A percentile compares a stretch with the other conserved stretches of the same genome.
Conservation (phyloP, 2,888 invertebrate genomes). For the Octonoba sinensis region DNA sequence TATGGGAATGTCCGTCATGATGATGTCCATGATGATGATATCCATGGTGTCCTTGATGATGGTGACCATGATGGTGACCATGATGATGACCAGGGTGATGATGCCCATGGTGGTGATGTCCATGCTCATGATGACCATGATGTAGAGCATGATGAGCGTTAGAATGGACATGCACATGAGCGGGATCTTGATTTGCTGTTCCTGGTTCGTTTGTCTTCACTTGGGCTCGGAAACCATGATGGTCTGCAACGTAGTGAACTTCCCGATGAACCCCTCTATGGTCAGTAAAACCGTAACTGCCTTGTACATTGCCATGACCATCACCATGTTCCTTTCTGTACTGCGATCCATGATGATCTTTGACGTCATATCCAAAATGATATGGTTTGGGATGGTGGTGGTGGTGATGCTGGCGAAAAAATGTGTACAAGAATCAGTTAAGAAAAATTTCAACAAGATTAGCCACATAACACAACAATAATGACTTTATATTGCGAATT, state of each 20-base stretch:
- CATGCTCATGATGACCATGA: constrained; percentile 17
- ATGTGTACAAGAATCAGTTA: too few species aligned
- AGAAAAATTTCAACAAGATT: too few species aligned
- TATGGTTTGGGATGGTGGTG: constrained; percentile 44
- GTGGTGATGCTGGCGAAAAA: constrained; percentile 23
- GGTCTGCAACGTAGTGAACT: constrained; percentile 48
- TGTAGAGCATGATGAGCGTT: constrained; percentile 18
- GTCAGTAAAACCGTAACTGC: constrained; percentile 54
- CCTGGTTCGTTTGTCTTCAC: constrained; percentile 37
- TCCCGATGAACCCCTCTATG: constrained; percentile 41
- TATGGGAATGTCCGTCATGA: too few species aligned
- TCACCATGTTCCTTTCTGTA: constrained; percentile 45
- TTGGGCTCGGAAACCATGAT: constrained; percentile 26
- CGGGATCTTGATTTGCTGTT: constrained; percentile 40
- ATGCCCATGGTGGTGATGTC: constrained; percentile 13
- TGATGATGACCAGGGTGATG: constrained; percentile 26
- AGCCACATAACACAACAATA: too few species aligned
- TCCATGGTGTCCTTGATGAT: constrained; percentile 8
- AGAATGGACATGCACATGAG: constrained; percentile 32
- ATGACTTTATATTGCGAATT: too few species aligned
- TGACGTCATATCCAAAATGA: constrained; percentile 40
- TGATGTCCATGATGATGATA: neutral
- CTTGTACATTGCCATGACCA: constrained; percentile 39
- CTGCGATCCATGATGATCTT: constrained; percentile 39
- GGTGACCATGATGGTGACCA: constrained; percentile 18